Base-by-base conservation (phyloP, 2,797 vertebrate genomes). In the Silurus aristotelis region DNA sequence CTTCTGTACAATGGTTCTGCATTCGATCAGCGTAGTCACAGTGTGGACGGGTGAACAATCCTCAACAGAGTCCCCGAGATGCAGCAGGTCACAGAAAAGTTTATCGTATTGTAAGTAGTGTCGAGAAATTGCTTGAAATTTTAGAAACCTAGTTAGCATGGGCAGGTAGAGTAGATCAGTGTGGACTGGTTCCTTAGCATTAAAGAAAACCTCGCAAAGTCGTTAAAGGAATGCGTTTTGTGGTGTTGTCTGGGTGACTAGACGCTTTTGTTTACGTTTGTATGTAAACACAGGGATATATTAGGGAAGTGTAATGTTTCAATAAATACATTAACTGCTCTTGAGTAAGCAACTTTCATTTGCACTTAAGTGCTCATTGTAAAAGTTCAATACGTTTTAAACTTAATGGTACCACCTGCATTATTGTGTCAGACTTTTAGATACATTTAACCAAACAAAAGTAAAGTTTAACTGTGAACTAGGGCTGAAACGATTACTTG, bases 91-190 rank as follows among this genome's bases (percentile, higher is more conserved):
- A 70, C 48, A 38, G 31, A 2, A 43, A 20, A 68, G 6, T 22
- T 71, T 38, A 6, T 13, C 15, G 8, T 46, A 10, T 19, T 10
- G 8, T 43, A 15, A 68, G 31, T 20, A 15, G 27, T 19, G 67
- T 38, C 43, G 38, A 20, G 31, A 20, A 43, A 5, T 38, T 46
- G 8, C 20, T 46, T 3, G 43, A 71, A 46, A 71, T 5, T 2
- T 46, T 19, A 22, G 4, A 70, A 10, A 9, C 43, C 22, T 17
- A 25, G 22, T 6, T 55, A 17, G 22, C 20, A 73, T n/a, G 67
- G 1, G 12, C 20, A n/a, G 9, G 46, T 46, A 2, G 0, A 22
- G 4, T 1, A n/a, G 10, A 15, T 3, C 46, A 52, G 6, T 6
- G 15, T 27, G 14, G 14, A 55, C 48, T 3, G 6, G n/a, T 55